These are phyloP conservation scores for Elaphurus davidianus DNA, from an alignment of 2,113 vertebrate species.

Conservation along the genomic window DNA sequence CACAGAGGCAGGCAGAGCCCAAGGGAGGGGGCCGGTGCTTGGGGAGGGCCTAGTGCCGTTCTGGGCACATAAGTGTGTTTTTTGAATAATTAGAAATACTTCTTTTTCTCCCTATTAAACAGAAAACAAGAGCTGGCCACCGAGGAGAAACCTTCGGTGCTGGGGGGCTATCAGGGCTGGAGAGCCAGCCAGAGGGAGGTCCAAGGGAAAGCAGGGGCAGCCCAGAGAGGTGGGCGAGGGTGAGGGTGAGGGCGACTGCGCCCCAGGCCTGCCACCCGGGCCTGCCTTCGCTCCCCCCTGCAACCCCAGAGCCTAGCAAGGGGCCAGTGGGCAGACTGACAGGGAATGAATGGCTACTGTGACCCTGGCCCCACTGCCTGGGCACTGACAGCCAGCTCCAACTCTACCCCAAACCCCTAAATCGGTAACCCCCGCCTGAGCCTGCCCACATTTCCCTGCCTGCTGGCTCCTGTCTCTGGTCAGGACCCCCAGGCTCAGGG, in stretches of 20 bases:
- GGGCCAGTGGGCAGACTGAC: background rate
- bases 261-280: fast-evolving
- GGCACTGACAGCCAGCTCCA: background rate
- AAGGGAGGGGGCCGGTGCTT: background rate
- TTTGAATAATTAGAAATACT: background rate
- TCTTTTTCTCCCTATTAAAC: background rate
- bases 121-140: background rate
- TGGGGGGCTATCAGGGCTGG: background rate
- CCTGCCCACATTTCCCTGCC: too few species aligned
- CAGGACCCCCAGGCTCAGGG: background rate
- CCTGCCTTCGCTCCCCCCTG: background rate
- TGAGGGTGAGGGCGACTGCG: fast-evolving
- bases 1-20: background rate
- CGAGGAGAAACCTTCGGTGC: background rate
- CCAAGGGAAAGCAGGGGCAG: background rate
- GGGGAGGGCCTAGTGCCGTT: background rate
- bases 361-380: background rate
- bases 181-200: background rate
- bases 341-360: background rate
- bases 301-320: background rate
- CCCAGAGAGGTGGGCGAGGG: fast-evolving
- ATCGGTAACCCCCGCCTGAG: background rate
- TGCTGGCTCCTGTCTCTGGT: too few species aligned
- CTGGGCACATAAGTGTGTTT: background rate
- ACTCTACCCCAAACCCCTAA: background rate